Evolutionary conservation across 1,140 invertebrate genomes (phyloP).

Genomic region (Lepeophtheirus salmonis): DNA sequence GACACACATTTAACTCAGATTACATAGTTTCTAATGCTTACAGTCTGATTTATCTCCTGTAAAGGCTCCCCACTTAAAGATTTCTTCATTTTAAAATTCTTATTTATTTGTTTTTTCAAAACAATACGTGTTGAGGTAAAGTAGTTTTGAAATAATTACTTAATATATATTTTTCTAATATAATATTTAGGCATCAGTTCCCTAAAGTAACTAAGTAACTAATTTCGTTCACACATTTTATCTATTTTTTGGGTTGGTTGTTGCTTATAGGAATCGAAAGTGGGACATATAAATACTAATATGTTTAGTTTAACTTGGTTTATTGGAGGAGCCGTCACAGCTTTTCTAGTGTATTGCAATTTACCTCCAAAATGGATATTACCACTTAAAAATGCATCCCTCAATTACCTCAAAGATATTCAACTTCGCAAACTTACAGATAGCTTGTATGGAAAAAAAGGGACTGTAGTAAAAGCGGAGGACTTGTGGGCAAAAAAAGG

Average conservation of each 20-base stretch:
- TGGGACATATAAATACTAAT: too few relatives aligned
- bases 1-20: too few relatives aligned
- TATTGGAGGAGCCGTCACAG: slow-evolving; percentile 2
- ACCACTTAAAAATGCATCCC: neutral
- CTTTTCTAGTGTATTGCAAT: slow-evolving; percentile 3
- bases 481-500: slow-evolving; percentile 20
- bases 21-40: too few relatives aligned
- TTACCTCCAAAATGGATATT: neutral
- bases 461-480: slow-evolving; percentile 9
- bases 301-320: neutral
- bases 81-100: too few relatives aligned
- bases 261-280: neutral
- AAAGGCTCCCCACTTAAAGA: too few relatives aligned
- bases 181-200: too few relatives aligned
- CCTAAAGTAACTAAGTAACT: neutral
- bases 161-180: too few relatives aligned
- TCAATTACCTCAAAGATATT: neutral
- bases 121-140: too few relatives aligned
- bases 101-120: too few relatives aligned
- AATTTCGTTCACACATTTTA: slow-evolving; percentile 10
- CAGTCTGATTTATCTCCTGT: too few relatives aligned
- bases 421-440: neutral
- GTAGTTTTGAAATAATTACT: too few relatives aligned
- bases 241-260: slow-evolving; percentile 5
- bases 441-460: neutral